Base-by-base conservation (phyloP, 1,140 invertebrate species). In the Argopecten irradians region DNA sequence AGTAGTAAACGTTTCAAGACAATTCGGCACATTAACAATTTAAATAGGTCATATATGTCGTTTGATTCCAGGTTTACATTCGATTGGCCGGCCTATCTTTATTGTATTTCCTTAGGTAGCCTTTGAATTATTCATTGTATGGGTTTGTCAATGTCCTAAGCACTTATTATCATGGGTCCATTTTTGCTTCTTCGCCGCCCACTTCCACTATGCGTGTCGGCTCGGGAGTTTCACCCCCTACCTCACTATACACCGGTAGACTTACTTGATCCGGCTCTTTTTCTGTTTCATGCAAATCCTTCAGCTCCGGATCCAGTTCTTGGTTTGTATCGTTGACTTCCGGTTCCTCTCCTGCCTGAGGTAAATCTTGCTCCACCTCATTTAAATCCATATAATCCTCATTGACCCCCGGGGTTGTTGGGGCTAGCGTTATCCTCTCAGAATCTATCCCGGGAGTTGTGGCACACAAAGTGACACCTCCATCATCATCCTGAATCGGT, bases 221-320 rank as follows among this genome's bases (percentile, higher is more conserved):
- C 86, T 91, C 91, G 0, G 91, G 91, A 3, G 91, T 91, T 34
- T 90, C 86, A 8, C 87, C 88, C 41, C 91, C 91, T 14, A 89
- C 82, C 3, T 91, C 91, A 34, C 89, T 91, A 33, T 91, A 90
- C 71, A 91, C 33, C 32, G 91, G 91, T 11, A 91, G 34, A 85
- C 91, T 91, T n/a, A 88, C 89, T 33, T 89, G 87, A 84, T 88
- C 87, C 13, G 83, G 83, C 32, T 88, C 87, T 84, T 39, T 84
- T 33, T 39, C 36, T 36, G 13, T 34, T 36, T 84, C 83, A 16
- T 84, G 34, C n/a, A 84, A 34, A 84, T n/a, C 22, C 34, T 84
- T 84, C 14, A 86, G 43, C 35, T 86, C 85, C 36, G 36, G 35
- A 32, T 43, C 28, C n/a, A 43, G 35, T 22, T 86, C 85, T 32